Evolutionary conservation across 2,113 vertebrate species (phyloP).

Genomic region (Melanotaenia duboulayi): DNA sequence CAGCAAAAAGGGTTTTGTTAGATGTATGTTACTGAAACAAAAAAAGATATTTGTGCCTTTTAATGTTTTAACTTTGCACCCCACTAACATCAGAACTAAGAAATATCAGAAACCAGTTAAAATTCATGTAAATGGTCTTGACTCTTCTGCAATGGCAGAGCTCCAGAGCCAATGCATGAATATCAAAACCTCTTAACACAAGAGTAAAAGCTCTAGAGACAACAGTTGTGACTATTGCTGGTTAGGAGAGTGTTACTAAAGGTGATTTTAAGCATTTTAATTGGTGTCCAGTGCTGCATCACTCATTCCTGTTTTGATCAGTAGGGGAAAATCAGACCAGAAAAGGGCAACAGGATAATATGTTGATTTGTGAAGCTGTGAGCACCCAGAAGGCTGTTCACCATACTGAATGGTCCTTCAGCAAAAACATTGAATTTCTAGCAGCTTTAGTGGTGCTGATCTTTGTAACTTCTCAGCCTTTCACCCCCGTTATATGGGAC

Average conservation of each 20-base stretch:
- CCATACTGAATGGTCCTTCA: constrained; percentile 52
- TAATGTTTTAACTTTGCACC: constrained; percentile 8
- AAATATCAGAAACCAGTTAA: constrained; percentile 12
- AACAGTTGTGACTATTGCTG: not conserved
- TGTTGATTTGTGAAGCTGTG: constrained; percentile 21
- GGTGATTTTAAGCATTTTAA: constrained; percentile 13
- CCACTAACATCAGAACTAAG: not conserved
- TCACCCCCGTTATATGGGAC: constrained; percentile 41
- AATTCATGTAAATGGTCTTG: not conserved
- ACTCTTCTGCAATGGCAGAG: not conserved
- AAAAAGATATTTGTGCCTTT: constrained; percentile 4
- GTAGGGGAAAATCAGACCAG: constrained; percentile 32
- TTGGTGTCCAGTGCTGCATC: constrained; percentile 2
- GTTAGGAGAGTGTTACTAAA: not conserved
- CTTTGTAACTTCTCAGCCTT: constrained; percentile 40
- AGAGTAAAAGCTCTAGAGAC: constrained; percentile 8
- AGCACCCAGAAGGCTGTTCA: constrained; percentile 34
- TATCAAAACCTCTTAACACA: not conserved
- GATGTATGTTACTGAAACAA: constrained; percentile 6
- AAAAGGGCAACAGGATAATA: constrained; percentile 22
- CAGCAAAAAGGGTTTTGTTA: not conserved
- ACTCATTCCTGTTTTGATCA: constrained; percentile 11
- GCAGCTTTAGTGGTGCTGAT: constrained; percentile 44
- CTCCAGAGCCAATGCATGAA: not conserved
- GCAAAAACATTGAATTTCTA: constrained; percentile 34